Conservation (phyloP, 2,888 invertebrate genomes). For the Drosophila meridiana region DNA sequence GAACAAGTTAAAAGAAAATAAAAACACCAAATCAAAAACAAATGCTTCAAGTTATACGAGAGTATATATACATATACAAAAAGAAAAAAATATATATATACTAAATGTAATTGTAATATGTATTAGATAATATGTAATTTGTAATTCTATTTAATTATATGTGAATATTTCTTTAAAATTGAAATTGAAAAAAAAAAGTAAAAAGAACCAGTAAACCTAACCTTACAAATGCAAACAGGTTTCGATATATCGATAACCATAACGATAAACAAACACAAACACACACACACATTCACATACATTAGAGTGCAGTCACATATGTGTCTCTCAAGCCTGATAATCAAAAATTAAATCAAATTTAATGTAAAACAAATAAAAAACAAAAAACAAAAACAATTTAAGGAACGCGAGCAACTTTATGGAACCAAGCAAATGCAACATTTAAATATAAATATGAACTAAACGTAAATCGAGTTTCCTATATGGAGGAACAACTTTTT, state of each 20-base stretch:
- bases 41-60: slow-evolving; percentile 25
- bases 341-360: slow-evolving; percentile 83
- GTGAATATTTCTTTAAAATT: slow-evolving; percentile 50
- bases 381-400: slow-evolving; percentile 22
- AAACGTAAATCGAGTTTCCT: slow-evolving; percentile 34
- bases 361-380: slow-evolving; percentile 64
- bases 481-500: slow-evolving; percentile 46
- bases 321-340: slow-evolving; percentile 74
- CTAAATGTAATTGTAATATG: slow-evolving; percentile 38
- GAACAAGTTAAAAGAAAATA: slow-evolving; percentile 5
- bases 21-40: slow-evolving; percentile 54
- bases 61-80: slow-evolving; percentile 30
- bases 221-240: slow-evolving; percentile 63
- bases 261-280: slow-evolving; percentile 14
- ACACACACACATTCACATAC: slow-evolving; percentile 4
- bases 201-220: slow-evolving; percentile 39
- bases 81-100: background rate
- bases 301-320: slow-evolving; percentile 5
- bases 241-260: slow-evolving; percentile 57
- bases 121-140: slow-evolving; percentile 21
- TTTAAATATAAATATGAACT: slow-evolving; percentile 27
- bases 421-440: slow-evolving; percentile 69
- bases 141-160: slow-evolving; percentile 39
- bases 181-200: slow-evolving; percentile 12
- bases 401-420: slow-evolving; percentile 53